phyloP scores from a whole-genome alignment of 2,797 vertebrate species.

The Gastrophryne carolinensis region DNA sequence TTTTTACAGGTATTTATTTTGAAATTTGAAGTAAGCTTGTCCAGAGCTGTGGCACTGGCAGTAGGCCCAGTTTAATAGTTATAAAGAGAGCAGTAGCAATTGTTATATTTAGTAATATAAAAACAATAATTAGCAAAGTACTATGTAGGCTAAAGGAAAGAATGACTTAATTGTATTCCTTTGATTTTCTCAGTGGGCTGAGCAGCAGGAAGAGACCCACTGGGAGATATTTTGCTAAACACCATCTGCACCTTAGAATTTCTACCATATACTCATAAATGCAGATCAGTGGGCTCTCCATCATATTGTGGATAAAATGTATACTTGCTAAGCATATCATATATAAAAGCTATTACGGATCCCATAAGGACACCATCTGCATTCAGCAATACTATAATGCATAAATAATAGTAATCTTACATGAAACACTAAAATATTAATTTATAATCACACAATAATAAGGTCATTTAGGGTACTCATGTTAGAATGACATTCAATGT shows the following conservation, averaged over 20 bases:
- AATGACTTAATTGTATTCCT: background rate
- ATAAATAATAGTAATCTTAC: constrained; percentile 20
- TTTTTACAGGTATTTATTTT: no score
- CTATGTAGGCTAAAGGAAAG: background rate
- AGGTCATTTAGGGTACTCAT: background rate
- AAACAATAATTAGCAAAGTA: background rate
- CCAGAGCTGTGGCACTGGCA: no score
- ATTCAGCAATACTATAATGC: constrained; percentile 1
- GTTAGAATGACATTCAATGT: no score
- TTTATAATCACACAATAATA: background rate
- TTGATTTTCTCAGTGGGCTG: constrained; percentile 28
- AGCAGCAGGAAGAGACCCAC: constrained; percentile 21
- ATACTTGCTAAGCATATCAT: constrained; percentile 41
- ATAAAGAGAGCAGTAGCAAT: background rate
- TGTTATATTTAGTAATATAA: background rate
- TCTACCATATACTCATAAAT: constrained; percentile 17
- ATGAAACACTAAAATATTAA: background rate
- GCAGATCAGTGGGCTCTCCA: constrained; percentile 13
- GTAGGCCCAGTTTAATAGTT: no score
- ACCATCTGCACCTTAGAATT: constrained; percentile 45
- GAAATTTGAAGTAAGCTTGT: no score
- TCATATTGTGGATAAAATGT: constrained; percentile 32
- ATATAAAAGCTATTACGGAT: constrained; percentile 16
- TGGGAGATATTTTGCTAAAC: constrained; percentile 42
- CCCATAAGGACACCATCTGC: constrained; percentile 32